These are phyloP conservation scores for Drosophila mayri DNA, from an alignment of 1,140 invertebrate genomes.

Conservation along the genomic window DNA sequence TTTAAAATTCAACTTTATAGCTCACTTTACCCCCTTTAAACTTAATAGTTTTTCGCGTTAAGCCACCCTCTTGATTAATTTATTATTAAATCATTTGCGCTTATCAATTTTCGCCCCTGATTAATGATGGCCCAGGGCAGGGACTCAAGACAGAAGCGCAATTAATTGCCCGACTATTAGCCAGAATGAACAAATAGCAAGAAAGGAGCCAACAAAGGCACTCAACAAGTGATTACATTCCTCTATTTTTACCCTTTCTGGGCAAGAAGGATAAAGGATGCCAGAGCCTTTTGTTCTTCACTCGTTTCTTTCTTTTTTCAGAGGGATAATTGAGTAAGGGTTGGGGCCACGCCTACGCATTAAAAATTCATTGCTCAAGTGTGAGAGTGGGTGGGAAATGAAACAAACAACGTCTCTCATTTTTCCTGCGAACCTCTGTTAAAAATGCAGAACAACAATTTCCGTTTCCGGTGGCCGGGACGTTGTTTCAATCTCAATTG, in stretches of 20 bases:
- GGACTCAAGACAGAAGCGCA: conserved; percentile 26
- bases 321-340: conserved; percentile 4
- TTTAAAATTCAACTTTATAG: background rate
- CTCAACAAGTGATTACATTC: conserved; percentile 50
- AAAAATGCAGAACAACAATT: conserved; percentile 82
- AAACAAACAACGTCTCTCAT: conserved; percentile 18
- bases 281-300: conserved; percentile 4
- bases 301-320: background rate
- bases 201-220: conserved; percentile 26
- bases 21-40: background rate
- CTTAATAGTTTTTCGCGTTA: background rate
- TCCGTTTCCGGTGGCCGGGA: conserved; percentile 70
- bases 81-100: conserved; percentile 54
- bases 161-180: conserved; percentile 68
- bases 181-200: conserved; percentile 5
- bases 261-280: conserved; percentile 11
- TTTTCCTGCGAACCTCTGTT: conserved; percentile 65
- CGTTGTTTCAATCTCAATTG: conserved; percentile 58
- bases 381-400: conserved; percentile 19
- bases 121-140: conserved; percentile 47
- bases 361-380: conserved; percentile 70
- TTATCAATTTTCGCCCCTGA: conserved; percentile 67
- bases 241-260: conserved; percentile 1
- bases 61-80: conserved; percentile 25
- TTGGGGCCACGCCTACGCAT: conserved; percentile 36